A percentile compares a stretch with the other conserved stretches of the same genome.
Evolutionary conservation across 2,113 vertebrate species (phyloP).

Genomic region (Thunnus thynnus): DNA sequence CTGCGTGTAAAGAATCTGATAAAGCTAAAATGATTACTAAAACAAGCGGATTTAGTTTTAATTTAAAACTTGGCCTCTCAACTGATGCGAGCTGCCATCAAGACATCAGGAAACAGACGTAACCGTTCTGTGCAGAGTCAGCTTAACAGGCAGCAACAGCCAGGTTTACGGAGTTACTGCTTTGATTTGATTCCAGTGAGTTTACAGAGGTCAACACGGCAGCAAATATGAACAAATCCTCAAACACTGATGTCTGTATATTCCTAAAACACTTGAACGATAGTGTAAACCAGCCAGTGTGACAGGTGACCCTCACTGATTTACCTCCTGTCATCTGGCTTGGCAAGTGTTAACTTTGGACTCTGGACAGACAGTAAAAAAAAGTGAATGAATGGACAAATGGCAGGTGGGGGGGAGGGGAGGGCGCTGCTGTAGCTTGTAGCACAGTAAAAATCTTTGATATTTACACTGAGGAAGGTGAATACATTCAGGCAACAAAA

Average conservation of each 20-base stretch:
- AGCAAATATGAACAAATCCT: neutral
- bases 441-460: conserved; percentile 77
- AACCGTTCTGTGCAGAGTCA: conserved; percentile 1
- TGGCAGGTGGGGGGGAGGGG: conserved; percentile 5
- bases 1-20: neutral
- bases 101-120: neutral
- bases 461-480: conserved; percentile 81
- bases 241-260: neutral
- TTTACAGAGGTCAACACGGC: neutral
- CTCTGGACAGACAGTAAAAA: neutral
- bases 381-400: conserved; percentile 22
- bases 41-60: neutral
- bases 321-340: conserved; percentile 3
- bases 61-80: neutral
- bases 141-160: neutral
- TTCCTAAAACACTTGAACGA: neutral
- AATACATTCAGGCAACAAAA: conserved; percentile 87
- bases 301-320: conserved; percentile 4
- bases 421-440: conserved; percentile 61
- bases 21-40: neutral
- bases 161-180: neutral
- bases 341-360: conserved; percentile 1
- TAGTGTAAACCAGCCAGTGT: neutral
- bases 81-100: neutral
- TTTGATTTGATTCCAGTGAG: neutral